Evolutionary conservation across 2,888 invertebrate species (phyloP), one percentile per base, ranked within the genome.

Genomic region (Suillia variegata): DNA sequence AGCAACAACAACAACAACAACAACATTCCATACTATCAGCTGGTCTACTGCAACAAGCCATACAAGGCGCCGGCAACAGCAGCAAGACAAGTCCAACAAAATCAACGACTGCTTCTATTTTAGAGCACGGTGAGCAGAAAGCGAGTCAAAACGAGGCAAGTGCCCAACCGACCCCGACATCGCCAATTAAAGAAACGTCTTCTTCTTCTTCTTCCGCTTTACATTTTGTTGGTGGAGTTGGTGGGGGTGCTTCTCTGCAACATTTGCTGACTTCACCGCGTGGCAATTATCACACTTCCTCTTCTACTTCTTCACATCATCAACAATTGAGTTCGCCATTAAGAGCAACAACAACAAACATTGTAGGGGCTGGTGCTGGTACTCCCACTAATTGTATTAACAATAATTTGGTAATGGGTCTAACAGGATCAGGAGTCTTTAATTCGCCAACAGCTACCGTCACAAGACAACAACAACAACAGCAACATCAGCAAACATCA

Each of bases 131-230:
- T 82, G 82, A 82, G 79, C 77, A 78, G 77, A 80, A 78, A 75
- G 76, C 77, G 79, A 75, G 75, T 78, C 77, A 76, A 70, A 78
- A 84, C 76, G 85, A 85, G 85, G 85, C 85, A 85, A 85, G 80
- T 80, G 80, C 79, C 78, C 74, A 75, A 18, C 61, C n/a, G n/a
- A n/a, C 65, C 33, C 72, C 69, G 76, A 74, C 76, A 75, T 78
- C 78, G 77, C 77, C 78, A 61, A 73, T 65, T 62, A 70, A 64
- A 66, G 70, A 64, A 68, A 64, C 57, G 59, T 61, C 66, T 38
- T 51, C 59, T 54, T 58, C 58, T 26, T 51, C 61, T 62, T 24
- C 58, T 52, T 52, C 34, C 45, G 34, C 24, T 33, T 42, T 13
- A 21, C 42, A 34, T 24, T 5, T 15, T 49, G 34, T 2, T 33